Conservation (phyloP, 2,797 vertebrate genomes). For the Sylvilagus floridanus region DNA sequence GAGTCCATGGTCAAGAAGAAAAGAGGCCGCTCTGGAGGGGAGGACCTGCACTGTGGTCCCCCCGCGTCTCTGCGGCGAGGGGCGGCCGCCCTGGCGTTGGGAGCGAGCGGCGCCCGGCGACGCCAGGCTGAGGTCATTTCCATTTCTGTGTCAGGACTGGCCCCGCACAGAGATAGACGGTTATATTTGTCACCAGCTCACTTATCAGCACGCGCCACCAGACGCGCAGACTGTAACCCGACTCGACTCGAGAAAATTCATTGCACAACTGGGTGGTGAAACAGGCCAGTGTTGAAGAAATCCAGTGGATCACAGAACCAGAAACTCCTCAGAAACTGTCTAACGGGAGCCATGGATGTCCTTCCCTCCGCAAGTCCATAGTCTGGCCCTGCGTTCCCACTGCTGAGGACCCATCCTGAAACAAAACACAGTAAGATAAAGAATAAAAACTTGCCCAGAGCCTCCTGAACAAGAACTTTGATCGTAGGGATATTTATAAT, state of each 20-base stretch:
- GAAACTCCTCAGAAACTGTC: not conserved
- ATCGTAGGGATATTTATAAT: not conserved
- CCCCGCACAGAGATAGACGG: constrained; percentile 55
- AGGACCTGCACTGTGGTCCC: fast-evolving
- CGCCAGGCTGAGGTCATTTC: constrained; percentile 62
- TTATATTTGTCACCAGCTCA: constrained; percentile 74
- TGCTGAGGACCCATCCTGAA: not conserved
- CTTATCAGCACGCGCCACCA: constrained; percentile 63
- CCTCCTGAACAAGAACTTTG: not conserved
- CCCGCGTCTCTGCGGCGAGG: not conserved
- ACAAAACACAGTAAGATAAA: not conserved
- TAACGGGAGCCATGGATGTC: not conserved
- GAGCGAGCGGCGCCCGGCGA: too few species aligned
- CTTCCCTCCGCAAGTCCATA: too few species aligned
- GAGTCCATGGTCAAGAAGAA: not conserved
- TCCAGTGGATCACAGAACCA: not conserved
- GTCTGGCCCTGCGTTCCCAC: not conserved
- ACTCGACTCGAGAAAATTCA: constrained; percentile 62
- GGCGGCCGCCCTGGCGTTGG: too few species aligned
- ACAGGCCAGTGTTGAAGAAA: constrained; percentile 37
- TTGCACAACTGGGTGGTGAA: constrained; percentile 54
- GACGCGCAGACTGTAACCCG: constrained; percentile 51
- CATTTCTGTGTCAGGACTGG: constrained; percentile 64
- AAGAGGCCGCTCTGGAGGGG: not conserved
- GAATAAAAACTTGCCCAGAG: not conserved